These are phyloP conservation scores for Drosophila rhopaloa DNA, from an alignment of 1,140 invertebrate genomes.

Conservation along the genomic window DNA sequence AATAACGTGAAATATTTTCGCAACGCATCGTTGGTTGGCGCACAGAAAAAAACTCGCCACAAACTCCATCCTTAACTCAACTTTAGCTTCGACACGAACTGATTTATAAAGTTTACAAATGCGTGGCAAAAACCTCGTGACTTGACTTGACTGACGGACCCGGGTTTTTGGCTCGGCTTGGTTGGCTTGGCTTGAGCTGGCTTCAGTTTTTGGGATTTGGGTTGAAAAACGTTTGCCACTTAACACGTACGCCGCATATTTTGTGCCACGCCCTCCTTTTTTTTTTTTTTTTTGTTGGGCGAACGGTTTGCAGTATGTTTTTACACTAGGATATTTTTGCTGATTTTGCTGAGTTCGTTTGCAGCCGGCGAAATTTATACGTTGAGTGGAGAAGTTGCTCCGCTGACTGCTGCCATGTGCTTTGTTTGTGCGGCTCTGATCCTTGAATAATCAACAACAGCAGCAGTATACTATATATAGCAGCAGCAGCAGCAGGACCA, in stretches of 20 bases:
- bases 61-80: constrained; percentile 24
- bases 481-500: constrained; percentile 24
- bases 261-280: constrained; percentile 58
- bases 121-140: constrained; percentile 79
- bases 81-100: constrained; percentile 77
- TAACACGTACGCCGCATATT: constrained; percentile 82
- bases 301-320: constrained; percentile 40
- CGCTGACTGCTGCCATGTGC: constrained; percentile 70
- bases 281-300: neutral
- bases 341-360: constrained; percentile 71
- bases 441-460: constrained; percentile 81
- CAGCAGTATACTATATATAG: constrained; percentile 23
- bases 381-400: constrained; percentile 49
- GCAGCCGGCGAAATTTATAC: constrained; percentile 70
- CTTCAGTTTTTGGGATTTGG: constrained; percentile 52
- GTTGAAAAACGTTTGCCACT: constrained; percentile 82
- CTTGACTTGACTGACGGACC: constrained; percentile 57
- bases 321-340: constrained; percentile 71
- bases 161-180: constrained; percentile 7
- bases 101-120: constrained; percentile 83
- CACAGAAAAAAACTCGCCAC: neutral
- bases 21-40: constrained; percentile 52
- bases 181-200: constrained; percentile 29
- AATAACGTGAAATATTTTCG: constrained; percentile 66
- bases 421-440: constrained; percentile 76